Conservation (phyloP, 2,113 vertebrate species). For the Falco punctatus region DNA sequence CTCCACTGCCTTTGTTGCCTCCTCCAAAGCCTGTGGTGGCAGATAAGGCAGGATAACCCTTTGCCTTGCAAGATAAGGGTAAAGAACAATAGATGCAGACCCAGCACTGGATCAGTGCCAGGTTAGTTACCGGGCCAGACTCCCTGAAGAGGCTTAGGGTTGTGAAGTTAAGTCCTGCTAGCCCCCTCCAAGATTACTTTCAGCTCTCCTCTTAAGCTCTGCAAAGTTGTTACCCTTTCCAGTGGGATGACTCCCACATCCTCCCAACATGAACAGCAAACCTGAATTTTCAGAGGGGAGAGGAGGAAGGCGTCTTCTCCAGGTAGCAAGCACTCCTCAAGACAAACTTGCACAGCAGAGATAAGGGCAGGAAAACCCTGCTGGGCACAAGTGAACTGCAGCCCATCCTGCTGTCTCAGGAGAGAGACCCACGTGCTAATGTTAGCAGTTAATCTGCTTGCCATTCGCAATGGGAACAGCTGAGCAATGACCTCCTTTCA, state of each 20-base stretch:
- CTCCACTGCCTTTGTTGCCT: not conserved
- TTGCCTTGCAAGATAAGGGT: slow-evolving; percentile 33
- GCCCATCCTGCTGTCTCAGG: not conserved
- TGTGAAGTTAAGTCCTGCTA: slow-evolving; percentile 23
- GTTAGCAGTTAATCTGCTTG: slow-evolving; percentile 31
- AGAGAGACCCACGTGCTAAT: not conserved
- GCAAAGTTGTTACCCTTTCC: slow-evolving; percentile 35
- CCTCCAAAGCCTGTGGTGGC: not conserved
- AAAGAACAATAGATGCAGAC: slow-evolving; percentile 51
- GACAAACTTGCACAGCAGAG: not conserved
- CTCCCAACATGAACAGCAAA: not conserved
- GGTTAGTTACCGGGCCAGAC: not conserved
- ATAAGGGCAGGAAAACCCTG: not conserved
- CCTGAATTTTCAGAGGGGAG: not conserved
- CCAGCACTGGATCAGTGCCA: slow-evolving; percentile 31
- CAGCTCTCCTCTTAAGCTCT: not conserved
- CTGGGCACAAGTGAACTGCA: not conserved
- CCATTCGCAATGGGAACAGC: not conserved
- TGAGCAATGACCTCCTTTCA: slow-evolving; percentile 65
- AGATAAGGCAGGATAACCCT: slow-evolving; percentile 47
- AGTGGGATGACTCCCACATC: not conserved
- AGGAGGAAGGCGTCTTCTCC: not conserved
- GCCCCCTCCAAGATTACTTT: slow-evolving; percentile 50
- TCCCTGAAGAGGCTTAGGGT: slow-evolving; percentile 31
- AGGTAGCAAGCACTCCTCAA: not conserved